Evolutionary conservation across 2,797 vertebrate species (phyloP).

Genomic region (Aulostomus chinensis): DNA sequence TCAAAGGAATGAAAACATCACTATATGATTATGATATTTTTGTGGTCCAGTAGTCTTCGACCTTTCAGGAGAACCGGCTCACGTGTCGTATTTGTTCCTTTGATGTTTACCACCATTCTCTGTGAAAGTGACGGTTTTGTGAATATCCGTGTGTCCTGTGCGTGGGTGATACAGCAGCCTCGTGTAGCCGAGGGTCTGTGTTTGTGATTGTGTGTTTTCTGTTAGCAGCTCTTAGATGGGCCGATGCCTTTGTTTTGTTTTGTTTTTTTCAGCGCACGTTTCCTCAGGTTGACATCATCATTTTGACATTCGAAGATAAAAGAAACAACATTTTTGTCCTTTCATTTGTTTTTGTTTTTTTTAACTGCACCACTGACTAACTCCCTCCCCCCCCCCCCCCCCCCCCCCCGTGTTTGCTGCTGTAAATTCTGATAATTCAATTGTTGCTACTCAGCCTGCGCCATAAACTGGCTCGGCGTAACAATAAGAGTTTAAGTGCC

Average conservation of each 20-base stretch:
- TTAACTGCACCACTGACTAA: background rate
- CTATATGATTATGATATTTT: too few species aligned
- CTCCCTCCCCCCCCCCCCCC: too few species aligned
- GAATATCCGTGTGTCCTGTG: background rate
- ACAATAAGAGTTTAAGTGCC: too few species aligned
- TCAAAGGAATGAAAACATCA: too few species aligned
- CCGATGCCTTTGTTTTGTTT: background rate
- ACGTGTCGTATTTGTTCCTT: background rate
- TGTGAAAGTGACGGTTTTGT: background rate
- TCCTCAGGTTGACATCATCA: background rate
- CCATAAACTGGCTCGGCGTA: too few species aligned
- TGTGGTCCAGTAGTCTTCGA: too few species aligned
- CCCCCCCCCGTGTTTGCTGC: too few species aligned
- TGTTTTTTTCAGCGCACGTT: background rate
- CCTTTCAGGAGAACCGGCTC: too few species aligned
- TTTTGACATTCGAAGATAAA: slow-evolving; percentile 12
- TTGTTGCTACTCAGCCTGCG: too few species aligned
- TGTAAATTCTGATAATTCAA: too few species aligned
- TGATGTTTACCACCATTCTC: background rate
- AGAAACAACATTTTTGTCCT: background rate
- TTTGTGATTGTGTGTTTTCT: slow-evolving; percentile 4
- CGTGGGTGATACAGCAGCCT: background rate
- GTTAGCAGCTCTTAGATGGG: background rate
- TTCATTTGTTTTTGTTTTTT: slow-evolving; percentile 1
- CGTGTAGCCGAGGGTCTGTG: background rate